Base-by-base conservation (phyloP, 2,113 vertebrate species). In the Oreochromis aureus region DNA sequence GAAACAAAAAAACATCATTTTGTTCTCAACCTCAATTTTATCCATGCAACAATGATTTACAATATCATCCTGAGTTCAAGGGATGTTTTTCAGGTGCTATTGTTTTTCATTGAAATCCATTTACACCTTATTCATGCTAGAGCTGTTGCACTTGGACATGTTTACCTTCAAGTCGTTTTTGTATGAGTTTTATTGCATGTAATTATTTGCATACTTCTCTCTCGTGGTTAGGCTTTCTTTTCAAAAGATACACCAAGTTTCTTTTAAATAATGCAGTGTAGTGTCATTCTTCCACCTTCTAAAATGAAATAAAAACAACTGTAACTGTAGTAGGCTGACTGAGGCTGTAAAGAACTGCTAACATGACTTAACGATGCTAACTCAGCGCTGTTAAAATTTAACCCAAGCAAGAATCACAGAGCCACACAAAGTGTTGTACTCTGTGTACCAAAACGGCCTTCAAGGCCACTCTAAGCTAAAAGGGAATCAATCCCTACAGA, bases 1-100 rank as follows among this genome's bases (percentile, higher is more conserved):
- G 44, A 89, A 87, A 87, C 61, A 89, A 80, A 82, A 58, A 15
- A 80, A 81, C 73, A 87, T 89, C 55, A 56, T 63, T 56, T 66
- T 87, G 88, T 85, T 36, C 32, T 80, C 34, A 58, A 19, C 8
- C 18, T 46, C 78, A 61, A 81, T 85, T 87, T 86, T 55, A 89
- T 86, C 41, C 56, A 36, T 34, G 12, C n/a, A 6, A 16, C 78
- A 30, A 83, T 86, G 69, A 59, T 85, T 89, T 83, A 82, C 18
- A 84, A 34, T 59, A 76, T 19, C 12, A 71, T 58, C 32, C 18
- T n/a, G 3, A 53, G 16, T 81, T 90, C 16, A 87, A 36, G 61
- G 15, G 34, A 82, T 48, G 32, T 46, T 82, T 85, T 30, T 55
- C 19, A 15, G 22, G 16, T 18, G 12, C 27, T 86, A 83, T 87